phyloP scores from a whole-genome alignment of 2,797 vertebrate genomes.

The Pogoniulus pusillus region DNA sequence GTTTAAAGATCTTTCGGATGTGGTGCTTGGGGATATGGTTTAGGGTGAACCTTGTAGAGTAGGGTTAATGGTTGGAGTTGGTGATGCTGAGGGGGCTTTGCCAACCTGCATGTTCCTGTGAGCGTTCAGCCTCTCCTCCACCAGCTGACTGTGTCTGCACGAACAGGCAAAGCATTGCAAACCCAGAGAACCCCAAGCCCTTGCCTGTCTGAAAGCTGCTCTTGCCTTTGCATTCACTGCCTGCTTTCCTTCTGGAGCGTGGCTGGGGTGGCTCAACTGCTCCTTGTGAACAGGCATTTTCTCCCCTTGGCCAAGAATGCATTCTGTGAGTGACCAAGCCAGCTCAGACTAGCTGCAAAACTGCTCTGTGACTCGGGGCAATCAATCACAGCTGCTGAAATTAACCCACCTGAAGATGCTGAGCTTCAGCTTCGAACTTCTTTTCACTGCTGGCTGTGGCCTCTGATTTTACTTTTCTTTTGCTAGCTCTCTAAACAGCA shows the following conservation, averaged over 20 bases:
- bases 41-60: too few species aligned
- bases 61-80: too few species aligned
- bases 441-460: background rate
- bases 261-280: background rate
- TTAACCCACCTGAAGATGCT: background rate
- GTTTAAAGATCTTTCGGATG: too few species aligned
- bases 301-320: background rate
- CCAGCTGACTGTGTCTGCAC: fast-evolving
- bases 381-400: conserved; percentile 21
- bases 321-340: background rate
- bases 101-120: too few species aligned
- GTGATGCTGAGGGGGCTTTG: too few species aligned
- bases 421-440: background rate
- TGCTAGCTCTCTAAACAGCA: conserved; percentile 39
- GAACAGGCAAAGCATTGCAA: background rate
- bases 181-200: background rate
- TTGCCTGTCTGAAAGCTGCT: background rate
- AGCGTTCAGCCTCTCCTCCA: background rate
- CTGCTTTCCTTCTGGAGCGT: background rate
- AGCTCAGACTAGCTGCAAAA: background rate
- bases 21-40: too few species aligned
- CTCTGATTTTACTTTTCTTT: background rate
- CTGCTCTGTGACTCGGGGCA: background rate
- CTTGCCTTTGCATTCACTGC: background rate
- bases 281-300: background rate